Base-by-base conservation (phyloP, 2,888 invertebrate genomes). In the Apodemia hepburni region DNA sequence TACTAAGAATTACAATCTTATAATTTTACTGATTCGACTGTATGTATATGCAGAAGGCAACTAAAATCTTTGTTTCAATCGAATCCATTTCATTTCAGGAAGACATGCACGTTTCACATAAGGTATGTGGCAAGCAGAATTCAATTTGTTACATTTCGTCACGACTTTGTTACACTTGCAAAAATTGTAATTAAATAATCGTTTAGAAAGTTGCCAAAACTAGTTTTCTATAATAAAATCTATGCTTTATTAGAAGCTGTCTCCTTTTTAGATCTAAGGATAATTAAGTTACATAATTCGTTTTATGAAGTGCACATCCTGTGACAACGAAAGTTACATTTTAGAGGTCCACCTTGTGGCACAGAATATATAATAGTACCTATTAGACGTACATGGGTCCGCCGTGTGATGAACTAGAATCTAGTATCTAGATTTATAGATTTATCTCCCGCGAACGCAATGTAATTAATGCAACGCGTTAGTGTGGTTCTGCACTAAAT, bases 141-240 rank as follows among this genome's bases (percentile, higher is more conserved):
- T 71, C 72, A 69, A 74, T 74, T 71, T 68, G 59, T 64, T 66
- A 66, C 69, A 64, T 69, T 72, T 73, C 70, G 72, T 73, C 73
- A 75, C 73, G 73, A 72, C 60, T 68, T 64, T 65, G 68, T 63
- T 66, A 64, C 64, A 60, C 65, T 71, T 68, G 65, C 64, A 54
- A 59, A 65, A 65, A 63, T 61, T 58, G 60, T 64, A 66, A 67
- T 63, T 61, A 65, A 65, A 66, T 63, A 60, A 65, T 58, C 51
- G 61, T 65, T 58, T 64, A 63, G 54, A 54, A 54, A 54, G 54
- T 54, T 54, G 54, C 54, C 27, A 54, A 54, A 54, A 22, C 54
- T 54, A 54, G 54, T 54, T 54, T 54, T 54, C 27, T 22, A 15
- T 54, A 27, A 12, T 27, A 54, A 51, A 54, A 54, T 54, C 2